Percentiles rank a stretch among this genome's conserved stretches.
These are phyloP conservation scores for Babylonia areolata DNA, from an alignment of 1,140 invertebrate species.

Conservation along the genomic window DNA sequence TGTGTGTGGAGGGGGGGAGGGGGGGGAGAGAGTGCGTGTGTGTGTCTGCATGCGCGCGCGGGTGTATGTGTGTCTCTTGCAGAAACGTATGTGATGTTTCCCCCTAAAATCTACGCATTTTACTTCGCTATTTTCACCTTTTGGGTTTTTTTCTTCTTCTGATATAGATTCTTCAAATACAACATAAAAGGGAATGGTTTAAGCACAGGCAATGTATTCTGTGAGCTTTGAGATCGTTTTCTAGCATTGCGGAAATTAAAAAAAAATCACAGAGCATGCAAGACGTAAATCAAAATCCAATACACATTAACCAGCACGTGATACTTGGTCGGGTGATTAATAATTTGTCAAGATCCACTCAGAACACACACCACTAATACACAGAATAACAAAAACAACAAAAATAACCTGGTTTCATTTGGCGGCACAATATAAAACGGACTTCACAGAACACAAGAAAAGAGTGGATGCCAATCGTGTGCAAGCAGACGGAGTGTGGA, in stretches of 20 bases:
- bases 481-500: neutral
- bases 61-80: neutral
- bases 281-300: neutral
- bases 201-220: neutral
- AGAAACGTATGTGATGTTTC: too few species aligned
- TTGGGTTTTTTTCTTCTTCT: neutral
- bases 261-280: neutral
- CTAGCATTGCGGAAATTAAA: neutral
- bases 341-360: neutral
- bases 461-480: neutral
- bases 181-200: slow-evolving; percentile 6
- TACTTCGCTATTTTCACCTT: neutral
- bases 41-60: neutral
- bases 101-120: neutral
- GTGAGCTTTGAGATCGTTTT: slow-evolving; percentile 7
- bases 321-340: slow-evolving; percentile 18
- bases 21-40: too few species aligned
- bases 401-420: neutral
- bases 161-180: neutral
- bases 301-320: neutral
- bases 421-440: neutral
- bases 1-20: too few species aligned
- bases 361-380: neutral
- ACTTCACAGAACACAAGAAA: neutral
- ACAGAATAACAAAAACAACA: neutral